Evolutionary conservation across 2,888 invertebrate genomes (phyloP).

Genomic region (Thereva nobilitata): DNA sequence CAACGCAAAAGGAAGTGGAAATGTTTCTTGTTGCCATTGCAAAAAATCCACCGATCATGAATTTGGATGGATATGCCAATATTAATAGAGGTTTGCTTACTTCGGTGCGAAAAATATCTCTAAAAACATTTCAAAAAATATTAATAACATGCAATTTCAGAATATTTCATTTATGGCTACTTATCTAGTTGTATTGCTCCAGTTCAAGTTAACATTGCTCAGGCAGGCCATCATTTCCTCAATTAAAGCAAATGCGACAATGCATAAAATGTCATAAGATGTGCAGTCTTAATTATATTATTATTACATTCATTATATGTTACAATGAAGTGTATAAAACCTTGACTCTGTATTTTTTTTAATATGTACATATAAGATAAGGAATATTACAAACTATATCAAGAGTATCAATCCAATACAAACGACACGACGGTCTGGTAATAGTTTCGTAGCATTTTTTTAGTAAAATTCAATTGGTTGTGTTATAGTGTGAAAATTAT

Average conservation of each 20-base stretch:
- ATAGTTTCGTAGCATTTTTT: no score
- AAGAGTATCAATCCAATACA: no score
- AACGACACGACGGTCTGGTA: no score
- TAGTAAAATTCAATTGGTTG: no score
- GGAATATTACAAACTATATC: no score
- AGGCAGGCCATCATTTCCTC: slow-evolving; percentile 19
- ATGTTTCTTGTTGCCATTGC: slow-evolving; percentile 75
- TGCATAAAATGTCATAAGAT: no score
- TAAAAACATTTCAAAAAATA: background rate
- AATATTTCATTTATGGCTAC: slow-evolving; percentile 74
- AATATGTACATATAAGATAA: no score
- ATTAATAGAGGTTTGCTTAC: slow-evolving; percentile 71
- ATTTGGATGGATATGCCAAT: slow-evolving; percentile 73
- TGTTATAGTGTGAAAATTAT: no score
- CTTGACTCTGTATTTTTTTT: no score
- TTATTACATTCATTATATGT: no score
- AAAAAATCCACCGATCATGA: slow-evolving; percentile 77
- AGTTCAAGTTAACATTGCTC: slow-evolving; percentile 66
- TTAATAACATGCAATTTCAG: slow-evolving; percentile 55
- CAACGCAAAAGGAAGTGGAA: slow-evolving; percentile 70
- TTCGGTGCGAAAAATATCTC: slow-evolving; percentile 60
- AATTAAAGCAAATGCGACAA: slow-evolving; percentile 18
- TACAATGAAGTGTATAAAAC: no score
- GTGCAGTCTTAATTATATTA: no score
- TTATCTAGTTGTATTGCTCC: slow-evolving; percentile 72